Conservation (phyloP, 2,888 invertebrate genomes). For the Apamea sordens region DNA sequence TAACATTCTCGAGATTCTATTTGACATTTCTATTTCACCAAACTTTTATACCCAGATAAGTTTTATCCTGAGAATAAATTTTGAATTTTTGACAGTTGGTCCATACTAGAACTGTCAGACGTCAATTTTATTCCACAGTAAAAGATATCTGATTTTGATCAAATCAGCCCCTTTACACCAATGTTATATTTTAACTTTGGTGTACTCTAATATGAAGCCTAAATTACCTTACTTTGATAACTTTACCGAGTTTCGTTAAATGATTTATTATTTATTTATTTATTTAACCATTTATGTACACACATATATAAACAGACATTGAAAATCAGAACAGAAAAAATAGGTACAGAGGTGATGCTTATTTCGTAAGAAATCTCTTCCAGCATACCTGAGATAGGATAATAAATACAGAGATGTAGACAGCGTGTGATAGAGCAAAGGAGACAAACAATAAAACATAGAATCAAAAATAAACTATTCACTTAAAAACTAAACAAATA, state of each 20-base stretch:
- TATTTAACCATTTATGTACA: no score
- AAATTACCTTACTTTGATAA: conserved; percentile 15
- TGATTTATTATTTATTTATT: no score
- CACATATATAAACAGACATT: no score
- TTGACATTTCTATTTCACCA: conserved; percentile 9
- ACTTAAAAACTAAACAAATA: no score
- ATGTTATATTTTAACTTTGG: neutral
- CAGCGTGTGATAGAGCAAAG: no score
- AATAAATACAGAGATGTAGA: no score
- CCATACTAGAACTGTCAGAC: neutral
- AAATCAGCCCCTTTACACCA: neutral
- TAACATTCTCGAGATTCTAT: conserved; percentile 6
- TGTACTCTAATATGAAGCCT: neutral
- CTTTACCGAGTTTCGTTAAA: neutral
- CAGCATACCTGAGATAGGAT: no score
- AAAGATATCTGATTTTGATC: neutral
- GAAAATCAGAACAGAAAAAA: no score
- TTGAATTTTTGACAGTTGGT: neutral
- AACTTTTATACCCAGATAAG: neutral
- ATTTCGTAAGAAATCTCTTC: no score
- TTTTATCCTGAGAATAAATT: neutral
- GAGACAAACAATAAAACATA: no score
- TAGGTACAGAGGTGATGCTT: no score
- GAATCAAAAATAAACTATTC: no score
- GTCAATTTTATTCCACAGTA: neutral